Evolutionary conservation across 2,888 invertebrate species (phyloP).

Genomic region (Pristionchus entomophagus): DNA sequence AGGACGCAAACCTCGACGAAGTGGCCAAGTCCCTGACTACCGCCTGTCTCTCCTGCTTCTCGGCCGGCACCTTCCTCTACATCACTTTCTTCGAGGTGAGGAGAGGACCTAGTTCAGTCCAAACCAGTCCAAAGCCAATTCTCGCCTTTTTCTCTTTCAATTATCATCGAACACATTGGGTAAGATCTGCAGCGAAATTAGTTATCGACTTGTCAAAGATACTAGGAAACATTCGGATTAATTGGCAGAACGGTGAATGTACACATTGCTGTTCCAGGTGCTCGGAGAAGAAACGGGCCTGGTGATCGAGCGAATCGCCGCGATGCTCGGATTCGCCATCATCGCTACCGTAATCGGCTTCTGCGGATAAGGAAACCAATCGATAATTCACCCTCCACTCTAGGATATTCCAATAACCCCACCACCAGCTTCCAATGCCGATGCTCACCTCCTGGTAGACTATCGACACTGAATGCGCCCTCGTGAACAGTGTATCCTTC

Average conservation of each 20-base stretch:
- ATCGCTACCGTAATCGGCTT: slow-evolving; percentile 61
- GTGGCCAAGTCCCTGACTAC: slow-evolving; percentile 31
- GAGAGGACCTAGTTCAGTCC: too few relatives aligned
- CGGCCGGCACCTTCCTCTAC: slow-evolving; percentile 43
- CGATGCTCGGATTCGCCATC: slow-evolving; percentile 61
- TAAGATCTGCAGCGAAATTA: too few relatives aligned
- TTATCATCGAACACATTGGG: too few relatives aligned
- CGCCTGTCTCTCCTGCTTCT: slow-evolving; percentile 15
- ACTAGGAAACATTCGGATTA: too few relatives aligned
- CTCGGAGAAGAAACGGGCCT: slow-evolving; percentile 34
- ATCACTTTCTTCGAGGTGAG: slow-evolving; percentile 44
- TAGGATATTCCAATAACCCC: background rate
- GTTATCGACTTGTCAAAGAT: too few relatives aligned
- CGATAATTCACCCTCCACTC: background rate
- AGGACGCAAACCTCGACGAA: slow-evolving; percentile 43
- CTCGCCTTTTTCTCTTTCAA: too few relatives aligned
- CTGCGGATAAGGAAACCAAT: slow-evolving; percentile 30
- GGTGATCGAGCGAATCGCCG: slow-evolving; percentile 53
- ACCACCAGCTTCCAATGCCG: background rate
- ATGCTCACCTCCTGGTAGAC: background rate
- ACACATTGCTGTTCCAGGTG: background rate
- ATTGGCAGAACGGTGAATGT: too few relatives aligned
- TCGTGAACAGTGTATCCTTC: background rate
- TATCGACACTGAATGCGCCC: background rate
- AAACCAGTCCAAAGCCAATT: too few relatives aligned